Base-by-base conservation (phyloP, 2,113 vertebrate genomes). In the Muntiacus reevesi region DNA sequence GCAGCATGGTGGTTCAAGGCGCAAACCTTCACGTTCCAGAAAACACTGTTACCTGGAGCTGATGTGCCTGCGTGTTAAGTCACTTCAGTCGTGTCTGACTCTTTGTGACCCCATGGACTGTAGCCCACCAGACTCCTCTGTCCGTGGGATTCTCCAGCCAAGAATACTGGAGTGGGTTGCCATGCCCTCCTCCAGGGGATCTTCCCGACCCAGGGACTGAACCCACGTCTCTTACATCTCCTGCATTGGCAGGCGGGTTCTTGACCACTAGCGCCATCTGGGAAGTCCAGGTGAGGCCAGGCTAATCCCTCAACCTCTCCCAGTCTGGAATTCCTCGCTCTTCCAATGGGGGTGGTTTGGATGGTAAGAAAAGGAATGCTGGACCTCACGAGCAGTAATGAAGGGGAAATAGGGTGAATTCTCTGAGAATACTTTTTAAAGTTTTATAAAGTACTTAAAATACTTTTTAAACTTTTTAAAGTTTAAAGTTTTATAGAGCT, bases 21-120 rank as follows among this genome's bases (percentile, higher is more conserved):
- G 2, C 64, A 36, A 5, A 71, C 4, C 64, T 67, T 36, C 33
- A 36, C 4, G 0, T 21, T 67, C 33, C n/a, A 21, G 17, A n/a
- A 36, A 71, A 2, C n/a, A 19, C 33, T 5, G n/a, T 11, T 36
- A 11, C 17, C 64, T 21, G 64, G n/a, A 36, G 64, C n/a, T 21
- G 33, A 2, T 0, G 4, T 36, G n/a, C 5, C 0, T 36, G n/a
- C 17, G 0, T 0, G 33, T 17, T 4, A 11, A 36, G 64, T 5
- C 1, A 0, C 33, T 71, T 36, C 64, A 11, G 9, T 5, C 4
- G 0, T 11, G n/a, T 36, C 64, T 71, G 64, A 21, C n/a, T 67
- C 64, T n/a, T 7, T 36, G 64, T 0, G 8, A 11, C 9, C 7
- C 17, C 5, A 2, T 36, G 64, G 17, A 11, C 64, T 5, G n/a